phyloP scores from a whole-genome alignment of 2,113 vertebrate genomes.

The Ibidorhyncha struthersii region DNA sequence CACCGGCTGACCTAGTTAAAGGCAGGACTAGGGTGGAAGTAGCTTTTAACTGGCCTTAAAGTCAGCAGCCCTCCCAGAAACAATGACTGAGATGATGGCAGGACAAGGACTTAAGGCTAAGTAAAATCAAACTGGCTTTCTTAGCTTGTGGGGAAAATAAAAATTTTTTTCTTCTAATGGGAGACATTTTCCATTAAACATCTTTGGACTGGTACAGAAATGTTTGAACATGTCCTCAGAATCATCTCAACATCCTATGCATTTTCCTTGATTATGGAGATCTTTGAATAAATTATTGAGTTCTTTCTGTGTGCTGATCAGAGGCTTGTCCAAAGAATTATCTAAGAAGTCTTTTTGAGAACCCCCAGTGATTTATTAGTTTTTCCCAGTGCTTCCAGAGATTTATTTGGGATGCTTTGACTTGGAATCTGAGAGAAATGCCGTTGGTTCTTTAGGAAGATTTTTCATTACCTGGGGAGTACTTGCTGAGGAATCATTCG shows the following conservation, averaged over 20 bases:
- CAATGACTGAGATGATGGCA: fast-evolving
- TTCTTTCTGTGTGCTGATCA: background rate
- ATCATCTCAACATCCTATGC: background rate
- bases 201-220: background rate
- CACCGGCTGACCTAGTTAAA: background rate
- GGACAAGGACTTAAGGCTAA: background rate
- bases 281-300: background rate
- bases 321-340: background rate
- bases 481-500: background rate
- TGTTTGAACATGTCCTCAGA: background rate
- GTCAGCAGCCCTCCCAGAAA: background rate
- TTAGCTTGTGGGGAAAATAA: background rate
- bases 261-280: background rate
- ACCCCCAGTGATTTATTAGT: background rate
- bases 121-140: background rate
- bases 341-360: background rate
- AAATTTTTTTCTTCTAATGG: background rate
- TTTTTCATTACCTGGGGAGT: background rate
- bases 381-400: background rate
- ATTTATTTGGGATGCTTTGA: background rate
- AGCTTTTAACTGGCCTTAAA: background rate
- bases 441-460: background rate
- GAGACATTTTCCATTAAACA: background rate
- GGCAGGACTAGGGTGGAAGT: background rate
- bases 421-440: background rate